A percentile compares a stretch with the other conserved stretches of the same genome.
These are phyloP conservation scores for Resseliella maxima DNA, from an alignment of 2,888 invertebrate genomes.

Conservation along the genomic window DNA sequence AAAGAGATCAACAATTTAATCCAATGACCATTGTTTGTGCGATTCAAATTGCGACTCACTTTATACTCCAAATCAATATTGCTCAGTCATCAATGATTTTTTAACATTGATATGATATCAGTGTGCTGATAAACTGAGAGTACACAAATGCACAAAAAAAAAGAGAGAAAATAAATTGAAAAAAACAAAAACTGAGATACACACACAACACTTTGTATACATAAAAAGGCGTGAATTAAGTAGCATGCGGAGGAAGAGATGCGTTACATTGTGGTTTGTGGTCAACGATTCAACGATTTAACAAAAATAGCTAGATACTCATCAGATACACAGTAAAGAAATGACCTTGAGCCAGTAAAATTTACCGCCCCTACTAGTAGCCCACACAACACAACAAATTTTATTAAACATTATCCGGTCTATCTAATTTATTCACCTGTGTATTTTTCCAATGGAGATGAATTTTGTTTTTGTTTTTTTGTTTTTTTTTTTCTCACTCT, in stretches of 20 bases:
- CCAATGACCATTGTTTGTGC: not conserved
- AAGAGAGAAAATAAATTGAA: not conserved
- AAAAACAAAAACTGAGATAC: not conserved
- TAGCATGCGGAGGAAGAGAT: not conserved
- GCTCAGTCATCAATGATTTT: not conserved
- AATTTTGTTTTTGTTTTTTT: no score
- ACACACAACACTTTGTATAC: not conserved
- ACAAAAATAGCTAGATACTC: not conserved
- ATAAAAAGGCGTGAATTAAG: no score
- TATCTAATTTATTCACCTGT: not conserved
- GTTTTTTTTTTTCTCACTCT: no score
- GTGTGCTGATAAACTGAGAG: no score
- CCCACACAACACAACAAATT: no score
- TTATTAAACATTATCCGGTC: no score
- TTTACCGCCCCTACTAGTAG: not conserved
- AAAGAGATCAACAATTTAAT: slow-evolving; percentile 33
- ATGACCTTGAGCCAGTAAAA: slow-evolving; percentile 13
- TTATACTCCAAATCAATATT: not conserved
- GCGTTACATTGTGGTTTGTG: not conserved
- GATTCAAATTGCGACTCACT: not conserved
- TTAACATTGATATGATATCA: not conserved
- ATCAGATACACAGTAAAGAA: not conserved
- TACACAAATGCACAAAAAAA: not conserved
- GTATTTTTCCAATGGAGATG: no score
- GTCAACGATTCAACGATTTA: not conserved